Percentiles rank a stretch among this genome's conserved stretches.
These are phyloP conservation scores for Sphaerophoria rueppellii DNA, from an alignment of 2,888 invertebrate genomes.

Conservation along the genomic window DNA sequence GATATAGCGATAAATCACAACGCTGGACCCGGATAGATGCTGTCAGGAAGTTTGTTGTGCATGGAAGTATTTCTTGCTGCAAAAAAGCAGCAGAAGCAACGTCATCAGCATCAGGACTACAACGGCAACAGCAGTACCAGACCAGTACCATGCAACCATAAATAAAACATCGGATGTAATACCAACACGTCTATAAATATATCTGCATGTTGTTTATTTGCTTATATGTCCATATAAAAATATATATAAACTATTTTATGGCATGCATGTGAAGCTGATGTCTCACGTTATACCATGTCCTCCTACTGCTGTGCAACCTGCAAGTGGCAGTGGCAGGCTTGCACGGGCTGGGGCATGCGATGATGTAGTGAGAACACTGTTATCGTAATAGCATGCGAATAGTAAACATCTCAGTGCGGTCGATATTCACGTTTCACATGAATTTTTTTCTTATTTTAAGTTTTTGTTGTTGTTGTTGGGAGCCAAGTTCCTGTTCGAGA, in stretches of 20 bases:
- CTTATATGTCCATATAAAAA: slow-evolving; percentile 12
- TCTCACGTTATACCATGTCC: slow-evolving; percentile 47
- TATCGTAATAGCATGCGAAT: slow-evolving; percentile 63
- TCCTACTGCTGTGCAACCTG: slow-evolving; percentile 20
- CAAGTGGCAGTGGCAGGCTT: slow-evolving; percentile 14
- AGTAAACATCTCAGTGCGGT: slow-evolving; percentile 67
- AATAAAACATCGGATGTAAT: slow-evolving; percentile 67
- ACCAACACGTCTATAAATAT: background rate
- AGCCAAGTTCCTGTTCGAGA: slow-evolving; percentile 20
- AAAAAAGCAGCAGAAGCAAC: background rate
- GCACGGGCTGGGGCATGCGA: background rate
- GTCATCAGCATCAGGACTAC: slow-evolving; percentile 30
- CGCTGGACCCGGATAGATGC: slow-evolving; percentile 58
- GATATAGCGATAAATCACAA: slow-evolving; percentile 70
- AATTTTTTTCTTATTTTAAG: slow-evolving; percentile 5
- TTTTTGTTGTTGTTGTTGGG: slow-evolving; percentile 6
- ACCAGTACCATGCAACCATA: slow-evolving; percentile 58
- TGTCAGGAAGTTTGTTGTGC: slow-evolving; percentile 73
- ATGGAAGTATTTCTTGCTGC: slow-evolving; percentile 62
- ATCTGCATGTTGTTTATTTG: slow-evolving; percentile 29
- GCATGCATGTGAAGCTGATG: slow-evolving; percentile 27
- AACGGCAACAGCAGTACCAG: slow-evolving; percentile 14
- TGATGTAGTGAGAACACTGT: slow-evolving; percentile 56
- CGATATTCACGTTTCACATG: slow-evolving; percentile 43
- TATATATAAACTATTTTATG: slow-evolving; percentile 13